A percentile compares a stretch with the other conserved stretches of the same genome.
These are phyloP conservation scores for Pycnomerus fuliginosus DNA, from an alignment of 2,888 invertebrate species.

Conservation along the genomic window DNA sequence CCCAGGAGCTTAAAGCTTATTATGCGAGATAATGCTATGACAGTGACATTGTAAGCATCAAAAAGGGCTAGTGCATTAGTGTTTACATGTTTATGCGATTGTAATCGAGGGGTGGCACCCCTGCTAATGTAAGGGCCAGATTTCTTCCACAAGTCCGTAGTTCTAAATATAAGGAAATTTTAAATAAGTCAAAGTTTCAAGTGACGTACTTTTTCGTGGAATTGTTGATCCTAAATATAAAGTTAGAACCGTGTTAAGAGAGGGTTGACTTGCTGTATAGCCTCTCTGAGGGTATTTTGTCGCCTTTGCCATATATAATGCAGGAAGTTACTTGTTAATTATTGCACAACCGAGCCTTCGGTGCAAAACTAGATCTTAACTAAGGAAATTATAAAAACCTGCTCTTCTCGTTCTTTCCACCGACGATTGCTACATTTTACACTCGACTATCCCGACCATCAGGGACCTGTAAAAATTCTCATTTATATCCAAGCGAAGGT, in stretches of 20 bases:
- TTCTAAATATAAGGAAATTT: constrained; percentile 3
- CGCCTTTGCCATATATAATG: constrained; percentile 29
- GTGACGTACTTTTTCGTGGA: constrained; percentile 22
- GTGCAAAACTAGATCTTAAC: constrained; percentile 28
- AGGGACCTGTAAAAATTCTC: too few species aligned
- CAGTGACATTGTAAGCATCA: constrained; percentile 29
- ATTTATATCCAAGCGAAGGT: too few species aligned
- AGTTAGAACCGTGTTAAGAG: constrained; percentile 29
- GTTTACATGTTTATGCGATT: constrained; percentile 49
- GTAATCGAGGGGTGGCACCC: constrained; percentile 32
- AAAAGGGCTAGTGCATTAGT: constrained; percentile 42
- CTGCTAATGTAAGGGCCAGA: background rate
- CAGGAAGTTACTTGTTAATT: constrained; percentile 27
- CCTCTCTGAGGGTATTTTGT: constrained; percentile 28
- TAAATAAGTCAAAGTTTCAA: constrained; percentile 19
- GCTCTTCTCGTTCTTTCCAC: background rate
- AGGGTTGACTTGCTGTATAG: constrained; percentile 27
- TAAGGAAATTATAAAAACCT: constrained; percentile 21
- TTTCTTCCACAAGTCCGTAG: background rate
- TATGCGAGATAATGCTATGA: constrained; percentile 24
- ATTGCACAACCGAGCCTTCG: constrained; percentile 26
- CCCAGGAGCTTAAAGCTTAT: constrained; percentile 23
- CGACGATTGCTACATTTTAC: too few species aligned
- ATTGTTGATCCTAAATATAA: constrained; percentile 29
- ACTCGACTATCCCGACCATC: too few species aligned